Percentiles rank a stretch among this genome's conserved stretches.
Conservation (phyloP, 2,113 vertebrate species). For the Sebastes schlegelii region DNA sequence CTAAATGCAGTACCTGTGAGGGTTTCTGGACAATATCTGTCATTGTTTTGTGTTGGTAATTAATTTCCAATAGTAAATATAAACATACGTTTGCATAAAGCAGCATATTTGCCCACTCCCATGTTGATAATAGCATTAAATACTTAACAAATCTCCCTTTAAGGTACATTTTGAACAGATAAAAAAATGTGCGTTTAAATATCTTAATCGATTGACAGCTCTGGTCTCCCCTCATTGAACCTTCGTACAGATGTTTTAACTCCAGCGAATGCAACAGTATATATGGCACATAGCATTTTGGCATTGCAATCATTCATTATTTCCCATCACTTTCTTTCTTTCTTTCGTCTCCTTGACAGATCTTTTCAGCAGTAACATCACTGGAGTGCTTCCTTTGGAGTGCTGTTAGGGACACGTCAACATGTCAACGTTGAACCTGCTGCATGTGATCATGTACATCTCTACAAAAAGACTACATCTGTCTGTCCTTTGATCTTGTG, state of each 20-base stretch:
- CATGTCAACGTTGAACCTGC: slow-evolving; percentile 12
- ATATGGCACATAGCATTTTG: neutral
- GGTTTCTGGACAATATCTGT: too few species aligned
- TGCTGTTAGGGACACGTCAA: neutral
- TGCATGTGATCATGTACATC: slow-evolving; percentile 10
- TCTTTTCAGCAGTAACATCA: neutral
- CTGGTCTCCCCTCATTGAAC: too few species aligned
- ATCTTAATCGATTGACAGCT: too few species aligned
- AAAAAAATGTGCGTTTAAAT: too few species aligned
- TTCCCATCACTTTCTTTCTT: neutral
- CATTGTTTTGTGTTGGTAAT: too few species aligned
- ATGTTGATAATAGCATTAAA: too few species aligned
- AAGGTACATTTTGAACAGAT: too few species aligned
- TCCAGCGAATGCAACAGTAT: neutral
- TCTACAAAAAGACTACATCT: neutral
- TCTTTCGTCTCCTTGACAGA: neutral
- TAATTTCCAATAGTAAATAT: too few species aligned
- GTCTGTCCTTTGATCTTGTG: slow-evolving; percentile 50
- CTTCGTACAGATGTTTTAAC: neutral
- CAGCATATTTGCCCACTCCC: too few species aligned
- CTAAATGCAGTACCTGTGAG: too few species aligned
- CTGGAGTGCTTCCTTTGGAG: neutral
- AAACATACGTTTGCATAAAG: too few species aligned
- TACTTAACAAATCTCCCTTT: too few species aligned
- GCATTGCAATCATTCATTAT: neutral